Evolutionary conservation across 1,140 invertebrate genomes (phyloP).

Genomic region (Oppia nitens): DNA sequence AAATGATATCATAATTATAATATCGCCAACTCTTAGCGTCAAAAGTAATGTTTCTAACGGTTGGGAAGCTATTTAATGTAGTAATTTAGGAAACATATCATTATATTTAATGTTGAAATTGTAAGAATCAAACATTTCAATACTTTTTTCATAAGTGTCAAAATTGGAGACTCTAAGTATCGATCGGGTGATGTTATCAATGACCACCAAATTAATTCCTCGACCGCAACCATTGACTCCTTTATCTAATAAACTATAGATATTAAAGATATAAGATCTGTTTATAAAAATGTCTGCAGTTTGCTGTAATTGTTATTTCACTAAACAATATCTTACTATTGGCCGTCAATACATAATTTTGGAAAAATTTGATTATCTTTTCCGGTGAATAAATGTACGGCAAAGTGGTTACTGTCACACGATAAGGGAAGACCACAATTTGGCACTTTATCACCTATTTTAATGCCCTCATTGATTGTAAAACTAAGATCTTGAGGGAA

Average conservation of each 20-base stretch:
- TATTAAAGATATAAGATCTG: constrained; percentile 1
- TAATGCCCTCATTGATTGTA: not conserved
- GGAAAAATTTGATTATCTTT: constrained; percentile 30
- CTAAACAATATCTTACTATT: constrained; percentile 31
- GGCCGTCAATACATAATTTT: constrained; percentile 34
- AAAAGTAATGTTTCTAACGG: constrained; percentile 33
- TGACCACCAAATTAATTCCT: constrained; percentile 32
- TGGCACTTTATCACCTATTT: constrained; percentile 5
- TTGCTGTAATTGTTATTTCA: too few species aligned
- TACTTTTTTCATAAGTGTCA: constrained; percentile 34
- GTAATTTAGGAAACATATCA: not conserved
- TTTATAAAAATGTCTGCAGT: too few species aligned
- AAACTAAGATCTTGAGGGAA: not conserved
- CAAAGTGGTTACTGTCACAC: constrained; percentile 29
- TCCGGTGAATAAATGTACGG: constrained; percentile 34
- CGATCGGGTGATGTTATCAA: constrained; percentile 26
- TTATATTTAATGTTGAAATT: not conserved
- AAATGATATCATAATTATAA: constrained; percentile 30
- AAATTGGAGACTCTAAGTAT: constrained; percentile 25
- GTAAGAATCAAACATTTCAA: not conserved
- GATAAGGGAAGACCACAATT: constrained; percentile 31
- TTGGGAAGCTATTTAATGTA: not conserved
- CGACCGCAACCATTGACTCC: constrained; percentile 17
- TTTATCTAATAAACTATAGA: not conserved
- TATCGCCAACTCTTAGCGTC: constrained; percentile 27